These are phyloP conservation scores for Liolophura sinensis DNA, from an alignment of 1,140 invertebrate genomes.

Conservation along the genomic window DNA sequence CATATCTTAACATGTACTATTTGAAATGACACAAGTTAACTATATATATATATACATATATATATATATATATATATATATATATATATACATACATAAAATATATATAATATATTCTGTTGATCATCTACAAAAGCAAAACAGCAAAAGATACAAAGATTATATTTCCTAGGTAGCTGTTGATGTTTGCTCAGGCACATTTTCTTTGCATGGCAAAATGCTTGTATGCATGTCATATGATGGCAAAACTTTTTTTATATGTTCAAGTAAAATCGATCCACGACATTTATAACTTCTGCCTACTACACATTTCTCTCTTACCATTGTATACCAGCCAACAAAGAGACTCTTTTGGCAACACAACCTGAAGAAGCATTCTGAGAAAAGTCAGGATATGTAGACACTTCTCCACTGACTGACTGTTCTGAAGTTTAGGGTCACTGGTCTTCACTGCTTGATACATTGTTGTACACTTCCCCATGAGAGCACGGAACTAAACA, in stretches of 20 bases:
- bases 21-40: neutral
- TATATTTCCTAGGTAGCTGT: no score
- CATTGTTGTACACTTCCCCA: conserved; percentile 55
- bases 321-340: conserved; percentile 59
- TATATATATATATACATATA: no score
- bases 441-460: conserved; percentile 44
- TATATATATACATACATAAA: no score
- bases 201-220: no score
- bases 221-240: no score
- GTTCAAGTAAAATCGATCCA: neutral
- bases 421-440: conserved; percentile 53
- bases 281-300: neutral
- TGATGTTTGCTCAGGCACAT: no score
- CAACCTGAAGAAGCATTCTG: conserved; percentile 49
- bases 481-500: conserved; percentile 53
- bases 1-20: no score
- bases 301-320: conserved; percentile 17
- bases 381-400: conserved; percentile 49
- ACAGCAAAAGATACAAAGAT: no score
- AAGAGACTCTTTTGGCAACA: conserved; percentile 49
- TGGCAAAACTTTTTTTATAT: neutral
- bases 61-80: no score
- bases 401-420: conserved; percentile 48
- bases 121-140: no score
- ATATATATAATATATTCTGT: no score